Evolutionary conservation across 2,113 vertebrate genomes (phyloP).

Genomic region (Apodemus speciosus): DNA sequence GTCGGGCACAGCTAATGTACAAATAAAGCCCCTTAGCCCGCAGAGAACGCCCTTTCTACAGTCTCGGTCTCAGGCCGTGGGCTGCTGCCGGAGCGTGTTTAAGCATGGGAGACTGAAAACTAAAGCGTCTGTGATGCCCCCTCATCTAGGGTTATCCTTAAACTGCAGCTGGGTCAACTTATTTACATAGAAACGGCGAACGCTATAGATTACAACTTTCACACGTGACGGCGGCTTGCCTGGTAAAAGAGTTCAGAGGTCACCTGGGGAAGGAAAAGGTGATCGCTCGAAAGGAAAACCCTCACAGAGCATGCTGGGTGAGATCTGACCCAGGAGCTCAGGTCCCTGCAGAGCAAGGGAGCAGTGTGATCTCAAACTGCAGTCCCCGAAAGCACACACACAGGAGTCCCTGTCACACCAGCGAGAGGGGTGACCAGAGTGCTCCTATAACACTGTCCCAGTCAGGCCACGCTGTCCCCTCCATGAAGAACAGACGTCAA

Average conservation of each 20-base stretch:
- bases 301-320: no score
- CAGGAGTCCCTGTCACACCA: background rate
- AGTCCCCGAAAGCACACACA: accelerated
- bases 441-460: accelerated
- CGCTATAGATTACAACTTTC: background rate
- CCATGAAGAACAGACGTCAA: accelerated
- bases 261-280: no score
- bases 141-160: background rate
- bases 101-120: background rate
- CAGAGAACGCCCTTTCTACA: background rate
- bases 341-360: background rate
- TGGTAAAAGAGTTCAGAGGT: accelerated
- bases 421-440: background rate
- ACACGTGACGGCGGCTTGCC: background rate
- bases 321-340: background rate
- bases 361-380: accelerated
- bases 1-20: slow-evolving; percentile 46
- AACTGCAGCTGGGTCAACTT: background rate
- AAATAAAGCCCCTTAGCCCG: background rate
- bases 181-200: background rate
- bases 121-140: background rate
- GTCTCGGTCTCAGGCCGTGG: background rate
- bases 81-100: background rate
- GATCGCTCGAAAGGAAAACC: accelerated
- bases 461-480: background rate